Percentiles rank a stretch among this genome's conserved stretches.
phyloP scores from a whole-genome alignment of 2,797 vertebrate species.

The Epinephelus coioides region DNA sequence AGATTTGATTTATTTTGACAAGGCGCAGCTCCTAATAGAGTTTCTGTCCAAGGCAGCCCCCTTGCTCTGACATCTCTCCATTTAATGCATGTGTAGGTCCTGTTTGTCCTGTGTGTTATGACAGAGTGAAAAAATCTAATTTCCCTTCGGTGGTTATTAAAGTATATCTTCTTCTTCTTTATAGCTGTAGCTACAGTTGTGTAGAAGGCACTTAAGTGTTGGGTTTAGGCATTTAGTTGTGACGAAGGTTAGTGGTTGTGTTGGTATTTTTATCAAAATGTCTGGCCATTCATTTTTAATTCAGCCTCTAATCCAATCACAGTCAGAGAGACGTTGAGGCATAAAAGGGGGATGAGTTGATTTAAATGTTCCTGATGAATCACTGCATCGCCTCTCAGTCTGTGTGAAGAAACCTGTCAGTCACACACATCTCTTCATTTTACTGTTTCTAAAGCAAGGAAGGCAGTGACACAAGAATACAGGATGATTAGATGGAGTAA shows the following conservation, averaged over 20 bases:
- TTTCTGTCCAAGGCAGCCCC: too few relatives aligned
- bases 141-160: too few relatives aligned
- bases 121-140: too few relatives aligned
- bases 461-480: background rate
- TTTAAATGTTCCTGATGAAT: background rate
- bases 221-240: background rate
- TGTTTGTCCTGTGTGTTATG: too few relatives aligned
- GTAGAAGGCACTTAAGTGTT: background rate
- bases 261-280: background rate
- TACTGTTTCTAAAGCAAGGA: background rate
- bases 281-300: background rate
- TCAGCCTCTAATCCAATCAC: background rate
- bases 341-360: background rate
- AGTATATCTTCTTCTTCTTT: too few relatives aligned
- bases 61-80: too few relatives aligned
- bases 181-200: too few relatives aligned
- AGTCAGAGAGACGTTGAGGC: background rate
- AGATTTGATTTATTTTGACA: too few relatives aligned
- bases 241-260: too few relatives aligned
- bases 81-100: too few relatives aligned
- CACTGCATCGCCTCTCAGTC: slow-evolving; percentile 8
- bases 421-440: background rate
- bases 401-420: slow-evolving; percentile 6
- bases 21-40: too few relatives aligned
- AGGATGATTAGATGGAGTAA: background rate